These are phyloP conservation scores for Paramacrobiotus metropolitanus DNA, from an alignment of 1,140 invertebrate genomes.

Conservation along the genomic window DNA sequence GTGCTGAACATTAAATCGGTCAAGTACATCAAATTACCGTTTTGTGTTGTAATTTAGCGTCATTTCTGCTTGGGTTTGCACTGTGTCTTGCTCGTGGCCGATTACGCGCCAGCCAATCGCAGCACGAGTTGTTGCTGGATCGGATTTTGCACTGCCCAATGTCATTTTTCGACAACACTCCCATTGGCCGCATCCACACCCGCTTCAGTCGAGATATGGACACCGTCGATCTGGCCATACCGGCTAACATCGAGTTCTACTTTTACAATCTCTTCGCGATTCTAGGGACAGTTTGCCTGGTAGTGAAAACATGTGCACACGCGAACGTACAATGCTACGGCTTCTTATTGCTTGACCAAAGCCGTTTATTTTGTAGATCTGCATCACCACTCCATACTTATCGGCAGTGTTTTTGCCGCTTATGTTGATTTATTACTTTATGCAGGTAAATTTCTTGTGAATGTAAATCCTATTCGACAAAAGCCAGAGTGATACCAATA, in stretches of 20 bases:
- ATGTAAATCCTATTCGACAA: no score
- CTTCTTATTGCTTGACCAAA: no score
- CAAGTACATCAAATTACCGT: no score
- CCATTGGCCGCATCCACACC: slow-evolving; percentile 48
- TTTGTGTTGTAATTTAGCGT: no score
- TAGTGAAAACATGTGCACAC: no score
- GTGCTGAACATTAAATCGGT: no score
- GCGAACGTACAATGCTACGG: no score
- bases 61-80: slow-evolving; percentile 1
- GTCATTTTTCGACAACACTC: slow-evolving; percentile 38
- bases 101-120: slow-evolving; percentile 11
- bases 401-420: neutral
- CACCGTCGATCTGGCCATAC: slow-evolving; percentile 38
- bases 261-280: neutral
- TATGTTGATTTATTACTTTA: neutral
- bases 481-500: no score
- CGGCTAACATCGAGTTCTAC: neutral
- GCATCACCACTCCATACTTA: neutral
- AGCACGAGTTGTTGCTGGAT: slow-evolving; percentile 18
- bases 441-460: no score
- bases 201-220: slow-evolving; percentile 65
- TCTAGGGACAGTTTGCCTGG: no score
- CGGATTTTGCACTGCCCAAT: slow-evolving; percentile 37
- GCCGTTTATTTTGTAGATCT: neutral
- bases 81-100: slow-evolving; percentile 11